phyloP scores from a whole-genome alignment of 2,113 vertebrate species.

The Vulpes ferrilata region DNA sequence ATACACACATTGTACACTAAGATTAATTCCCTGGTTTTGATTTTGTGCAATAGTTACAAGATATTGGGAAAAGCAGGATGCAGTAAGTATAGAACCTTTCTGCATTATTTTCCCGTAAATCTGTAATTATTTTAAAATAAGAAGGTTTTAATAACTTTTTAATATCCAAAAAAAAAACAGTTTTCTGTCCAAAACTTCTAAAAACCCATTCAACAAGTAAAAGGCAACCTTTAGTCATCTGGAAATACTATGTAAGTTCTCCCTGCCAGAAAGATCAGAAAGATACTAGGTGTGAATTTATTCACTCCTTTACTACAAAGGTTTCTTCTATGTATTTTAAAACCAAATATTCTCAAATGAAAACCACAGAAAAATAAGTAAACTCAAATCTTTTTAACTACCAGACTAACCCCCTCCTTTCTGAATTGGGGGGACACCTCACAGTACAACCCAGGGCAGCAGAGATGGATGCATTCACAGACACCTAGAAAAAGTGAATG shows the following conservation, averaged over 20 bases:
- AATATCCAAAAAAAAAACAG: background rate
- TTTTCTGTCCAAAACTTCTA: background rate
- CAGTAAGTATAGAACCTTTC: background rate
- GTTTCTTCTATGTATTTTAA: background rate
- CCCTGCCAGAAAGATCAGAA: background rate
- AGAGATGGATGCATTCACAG: fast-evolving
- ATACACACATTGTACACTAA: background rate
- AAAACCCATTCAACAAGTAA: background rate
- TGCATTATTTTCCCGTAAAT: background rate
- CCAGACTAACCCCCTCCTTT: background rate
- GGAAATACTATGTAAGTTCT: background rate
- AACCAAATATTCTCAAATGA: background rate
- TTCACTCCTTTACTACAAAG: background rate
- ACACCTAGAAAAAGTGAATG: fast-evolving
- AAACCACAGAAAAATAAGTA: background rate
- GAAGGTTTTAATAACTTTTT: background rate
- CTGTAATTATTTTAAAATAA: background rate
- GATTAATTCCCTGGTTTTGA: background rate
- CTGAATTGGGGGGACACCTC: background rate
- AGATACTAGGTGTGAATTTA: background rate
- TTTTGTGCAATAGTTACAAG: background rate
- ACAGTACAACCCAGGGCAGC: background rate
- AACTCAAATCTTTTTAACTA: background rate
- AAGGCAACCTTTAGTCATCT: background rate
- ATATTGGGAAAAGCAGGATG: background rate